Evolutionary conservation across 2,797 vertebrate genomes (phyloP).

Genomic region (Poeciliopsis paucimaculata): DNA sequence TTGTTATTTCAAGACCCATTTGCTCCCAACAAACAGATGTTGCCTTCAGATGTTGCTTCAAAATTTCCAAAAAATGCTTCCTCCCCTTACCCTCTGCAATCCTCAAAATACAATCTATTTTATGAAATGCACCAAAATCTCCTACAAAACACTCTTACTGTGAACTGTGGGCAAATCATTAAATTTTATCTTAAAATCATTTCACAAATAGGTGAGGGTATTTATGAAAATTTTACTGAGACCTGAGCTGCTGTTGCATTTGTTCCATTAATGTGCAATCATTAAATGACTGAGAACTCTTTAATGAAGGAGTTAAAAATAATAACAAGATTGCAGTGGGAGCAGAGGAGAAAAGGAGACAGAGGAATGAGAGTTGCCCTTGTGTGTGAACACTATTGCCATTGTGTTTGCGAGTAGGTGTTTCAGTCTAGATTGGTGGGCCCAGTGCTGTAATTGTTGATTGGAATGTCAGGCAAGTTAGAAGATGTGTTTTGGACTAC

Average conservation of each 20-base stretch:
- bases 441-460: conserved; percentile 78
- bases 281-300: conserved; percentile 67
- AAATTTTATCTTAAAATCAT: conserved; percentile 10
- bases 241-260: conserved; percentile 51
- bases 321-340: conserved; percentile 76
- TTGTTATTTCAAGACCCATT: background rate
- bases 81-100: background rate
- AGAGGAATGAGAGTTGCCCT: conserved; percentile 72
- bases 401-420: conserved; percentile 82
- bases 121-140: background rate
- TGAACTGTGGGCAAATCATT: conserved; percentile 5
- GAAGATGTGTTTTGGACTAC: conserved; percentile 73
- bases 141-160: background rate
- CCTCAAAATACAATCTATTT: background rate
- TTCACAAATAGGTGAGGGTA: conserved; percentile 12
- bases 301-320: conserved; percentile 80
- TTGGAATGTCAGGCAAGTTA: conserved; percentile 81
- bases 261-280: conserved; percentile 67
- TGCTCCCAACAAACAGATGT: background rate
- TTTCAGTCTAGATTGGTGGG: conserved; percentile 79
- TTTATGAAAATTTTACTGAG: conserved; percentile 20
- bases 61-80: background rate
- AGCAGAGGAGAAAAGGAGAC: conserved; percentile 57
- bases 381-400: conserved; percentile 77
- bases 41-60: background rate